phyloP scores from a whole-genome alignment of 2,888 invertebrate species.

The Cosmia trapezina region DNA sequence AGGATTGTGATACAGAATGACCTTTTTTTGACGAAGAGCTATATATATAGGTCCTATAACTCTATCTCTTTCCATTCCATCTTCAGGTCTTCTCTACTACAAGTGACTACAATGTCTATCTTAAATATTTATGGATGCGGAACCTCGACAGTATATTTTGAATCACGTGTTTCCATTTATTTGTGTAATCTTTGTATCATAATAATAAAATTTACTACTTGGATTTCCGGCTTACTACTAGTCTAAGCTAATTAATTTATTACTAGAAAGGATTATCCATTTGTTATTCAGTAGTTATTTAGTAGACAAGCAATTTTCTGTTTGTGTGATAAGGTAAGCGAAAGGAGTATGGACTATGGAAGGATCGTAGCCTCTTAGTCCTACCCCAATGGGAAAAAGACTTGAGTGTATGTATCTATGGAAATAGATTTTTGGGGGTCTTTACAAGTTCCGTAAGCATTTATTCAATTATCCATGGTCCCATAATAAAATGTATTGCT shows the following conservation, averaged over 20 bases:
- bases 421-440: neutral
- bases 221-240: conserved; percentile 33
- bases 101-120: neutral
- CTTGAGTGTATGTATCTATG: neutral
- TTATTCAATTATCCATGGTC: neutral
- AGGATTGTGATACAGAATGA: no score
- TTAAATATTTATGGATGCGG: conserved; percentile 4
- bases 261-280: conserved; percentile 6
- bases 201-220: conserved; percentile 24
- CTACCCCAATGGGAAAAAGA: neutral
- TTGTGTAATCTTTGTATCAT: conserved; percentile 12
- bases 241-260: conserved; percentile 22
- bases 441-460: neutral
- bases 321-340: no score
- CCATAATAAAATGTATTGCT: neutral
- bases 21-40: no score
- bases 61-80: neutral
- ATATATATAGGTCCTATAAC: neutral
- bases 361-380: no score
- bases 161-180: neutral
- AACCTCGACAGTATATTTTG: conserved; percentile 13
- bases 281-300: neutral
- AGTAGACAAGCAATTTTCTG: neutral
- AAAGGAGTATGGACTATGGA: no score
- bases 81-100: neutral